A percentile compares a stretch with the other conserved stretches of the same genome.
phyloP scores from a whole-genome alignment of 2,888 invertebrate species.

The Aricia artaxerxes region DNA sequence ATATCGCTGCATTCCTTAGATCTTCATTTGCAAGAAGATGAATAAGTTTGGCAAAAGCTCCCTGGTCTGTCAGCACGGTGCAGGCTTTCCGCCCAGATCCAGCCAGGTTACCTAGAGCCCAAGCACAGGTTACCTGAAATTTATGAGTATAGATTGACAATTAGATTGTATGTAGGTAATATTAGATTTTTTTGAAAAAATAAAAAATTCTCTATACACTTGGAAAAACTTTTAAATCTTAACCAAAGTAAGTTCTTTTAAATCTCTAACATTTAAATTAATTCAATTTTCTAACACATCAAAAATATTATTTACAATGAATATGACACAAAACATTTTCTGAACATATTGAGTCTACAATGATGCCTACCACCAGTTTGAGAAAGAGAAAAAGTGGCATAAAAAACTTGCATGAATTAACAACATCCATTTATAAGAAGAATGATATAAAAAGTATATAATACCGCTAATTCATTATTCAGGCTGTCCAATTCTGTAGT shows the following conservation, averaged over 20 bases:
- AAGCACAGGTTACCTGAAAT: conserved; percentile 60
- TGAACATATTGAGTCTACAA: not conserved
- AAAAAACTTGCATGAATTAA: not conserved
- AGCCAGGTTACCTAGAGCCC: conserved; percentile 67
- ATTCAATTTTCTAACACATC: not conserved
- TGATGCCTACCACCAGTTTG: not conserved
- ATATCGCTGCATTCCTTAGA: conserved; percentile 53
- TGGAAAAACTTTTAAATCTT: too few species aligned
- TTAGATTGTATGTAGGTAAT: not conserved
- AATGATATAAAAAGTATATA: conserved; percentile 38
- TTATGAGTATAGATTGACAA: not conserved
- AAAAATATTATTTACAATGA: too few species aligned
- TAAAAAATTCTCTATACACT: not conserved
- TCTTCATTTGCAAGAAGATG: conserved; percentile 47
- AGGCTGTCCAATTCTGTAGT: conserved; percentile 56
- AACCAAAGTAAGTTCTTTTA: too few species aligned
- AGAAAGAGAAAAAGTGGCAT: not conserved
- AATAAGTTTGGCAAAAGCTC: conserved; percentile 53
- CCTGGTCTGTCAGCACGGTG: conserved; percentile 53
- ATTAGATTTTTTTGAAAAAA: not conserved
- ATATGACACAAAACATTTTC: not conserved
- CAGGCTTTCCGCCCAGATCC: conserved; percentile 51
- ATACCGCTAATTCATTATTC: conserved; percentile 55
- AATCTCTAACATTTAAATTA: not conserved
- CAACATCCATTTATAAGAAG: not conserved